phyloP scores from a whole-genome alignment of 2,797 vertebrate species.

The Bucorvus abyssinicus region DNA sequence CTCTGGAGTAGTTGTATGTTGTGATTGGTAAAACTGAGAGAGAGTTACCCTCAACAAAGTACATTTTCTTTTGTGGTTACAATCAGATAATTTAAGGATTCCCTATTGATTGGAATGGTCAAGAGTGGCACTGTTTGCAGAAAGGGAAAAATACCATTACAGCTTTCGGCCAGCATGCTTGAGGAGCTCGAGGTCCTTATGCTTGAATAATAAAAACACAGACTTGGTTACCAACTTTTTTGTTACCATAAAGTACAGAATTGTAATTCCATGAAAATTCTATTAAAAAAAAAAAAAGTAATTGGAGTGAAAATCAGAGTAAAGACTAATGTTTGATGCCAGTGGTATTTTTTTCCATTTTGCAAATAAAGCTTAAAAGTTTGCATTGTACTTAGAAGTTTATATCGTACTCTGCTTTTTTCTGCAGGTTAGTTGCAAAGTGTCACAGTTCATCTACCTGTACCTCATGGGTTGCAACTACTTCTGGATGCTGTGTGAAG shows the following conservation, averaged over 20 bases:
- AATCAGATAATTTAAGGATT: neutral
- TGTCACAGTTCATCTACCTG: constrained; percentile 90
- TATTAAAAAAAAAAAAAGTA: neutral
- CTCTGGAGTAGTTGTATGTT: neutral
- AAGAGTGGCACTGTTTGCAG: neutral
- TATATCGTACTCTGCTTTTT: neutral
- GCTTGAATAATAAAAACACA: neutral
- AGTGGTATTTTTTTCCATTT: neutral
- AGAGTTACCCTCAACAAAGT: neutral
- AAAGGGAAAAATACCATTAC: neutral
- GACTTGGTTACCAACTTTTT: neutral
- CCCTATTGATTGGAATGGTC: neutral
- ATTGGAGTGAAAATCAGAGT: neutral
- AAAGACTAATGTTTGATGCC: rapidly evolving
- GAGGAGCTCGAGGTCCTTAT: neutral
- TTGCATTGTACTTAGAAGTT: neutral
- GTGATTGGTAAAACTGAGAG: neutral
- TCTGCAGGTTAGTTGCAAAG: constrained; percentile 90
- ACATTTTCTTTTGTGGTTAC: neutral
- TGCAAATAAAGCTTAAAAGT: neutral
- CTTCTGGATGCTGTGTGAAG: constrained; percentile 99
- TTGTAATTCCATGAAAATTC: neutral
- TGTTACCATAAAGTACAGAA: neutral
- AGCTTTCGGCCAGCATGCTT: neutral
- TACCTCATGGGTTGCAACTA: constrained; percentile 97